phyloP scores from a whole-genome alignment of 2,113 vertebrate genomes.

The Elephas maximus region DNA sequence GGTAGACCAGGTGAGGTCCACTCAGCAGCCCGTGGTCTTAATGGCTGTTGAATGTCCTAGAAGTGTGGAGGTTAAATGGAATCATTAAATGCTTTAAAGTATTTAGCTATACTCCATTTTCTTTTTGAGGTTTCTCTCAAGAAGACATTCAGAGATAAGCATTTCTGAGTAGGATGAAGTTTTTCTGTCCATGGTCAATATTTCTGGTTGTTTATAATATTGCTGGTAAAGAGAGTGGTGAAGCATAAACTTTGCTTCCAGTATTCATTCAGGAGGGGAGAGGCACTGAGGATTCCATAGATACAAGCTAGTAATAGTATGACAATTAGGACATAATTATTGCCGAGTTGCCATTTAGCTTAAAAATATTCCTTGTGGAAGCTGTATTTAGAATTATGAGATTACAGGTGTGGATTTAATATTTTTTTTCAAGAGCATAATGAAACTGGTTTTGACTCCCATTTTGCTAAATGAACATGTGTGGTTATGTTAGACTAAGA shows the following conservation, averaged over 20 bases:
- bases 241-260: not conserved
- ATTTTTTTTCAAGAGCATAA: not conserved
- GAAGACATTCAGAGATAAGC: not conserved
- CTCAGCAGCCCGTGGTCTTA: not conserved
- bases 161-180: not conserved
- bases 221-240: not conserved
- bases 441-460: not conserved
- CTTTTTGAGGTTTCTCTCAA: not conserved
- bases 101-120: not conserved
- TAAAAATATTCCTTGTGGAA: not conserved
- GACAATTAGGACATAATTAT: not conserved
- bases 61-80: not conserved
- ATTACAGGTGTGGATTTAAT: not conserved
- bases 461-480: not conserved
- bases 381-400: not conserved
- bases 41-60: not conserved
- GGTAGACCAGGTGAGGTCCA: not conserved
- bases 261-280: not conserved
- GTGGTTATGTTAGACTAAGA: not conserved
- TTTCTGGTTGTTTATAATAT: conserved; percentile 3
- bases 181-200: not conserved
- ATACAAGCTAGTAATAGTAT: not conserved
- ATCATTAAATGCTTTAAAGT: not conserved
- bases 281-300: not conserved
- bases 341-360: not conserved